Conservation (phyloP, 2,113 vertebrate species). For the Merops nubicus region DNA sequence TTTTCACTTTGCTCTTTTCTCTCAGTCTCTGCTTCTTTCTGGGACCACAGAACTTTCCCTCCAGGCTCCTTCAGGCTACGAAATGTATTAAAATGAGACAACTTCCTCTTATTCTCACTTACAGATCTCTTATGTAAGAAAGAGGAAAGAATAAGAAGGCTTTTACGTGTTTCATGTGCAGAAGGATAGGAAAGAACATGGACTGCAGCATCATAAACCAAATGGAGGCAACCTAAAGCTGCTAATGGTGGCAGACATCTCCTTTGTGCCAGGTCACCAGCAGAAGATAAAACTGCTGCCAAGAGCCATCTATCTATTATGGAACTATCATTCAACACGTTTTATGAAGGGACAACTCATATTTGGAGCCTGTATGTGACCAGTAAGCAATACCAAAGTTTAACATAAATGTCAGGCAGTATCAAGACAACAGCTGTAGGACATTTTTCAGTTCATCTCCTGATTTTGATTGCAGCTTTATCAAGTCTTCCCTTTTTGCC, state of each 20-base stretch:
- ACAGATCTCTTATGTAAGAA: not conserved
- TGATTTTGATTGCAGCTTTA: not conserved
- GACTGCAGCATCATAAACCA: not conserved
- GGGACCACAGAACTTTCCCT: not conserved
- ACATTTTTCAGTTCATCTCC: not conserved
- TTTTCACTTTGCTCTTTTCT: not conserved
- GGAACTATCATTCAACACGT: not conserved
- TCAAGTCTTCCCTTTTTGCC: not conserved
- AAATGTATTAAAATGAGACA: not conserved
- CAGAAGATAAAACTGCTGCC: not conserved
- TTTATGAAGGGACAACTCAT: not conserved
- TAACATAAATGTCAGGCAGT: not conserved
- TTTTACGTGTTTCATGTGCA: not conserved
- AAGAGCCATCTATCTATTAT: not conserved
- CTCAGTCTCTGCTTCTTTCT: not conserved
- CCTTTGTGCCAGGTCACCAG: not conserved
- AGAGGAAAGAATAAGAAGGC: not conserved
- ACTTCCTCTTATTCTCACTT: not conserved
- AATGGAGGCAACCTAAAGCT: not conserved
- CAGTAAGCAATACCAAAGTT: not conserved
- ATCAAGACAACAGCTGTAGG: not conserved
- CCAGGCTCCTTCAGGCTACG: not conserved
- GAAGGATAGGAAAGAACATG: not conserved
- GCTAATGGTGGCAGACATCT: not conserved
- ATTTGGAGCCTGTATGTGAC: not conserved